Evolutionary conservation across 2,888 invertebrate genomes (phyloP).

Genomic region (Drosophila sordidapex): DNA sequence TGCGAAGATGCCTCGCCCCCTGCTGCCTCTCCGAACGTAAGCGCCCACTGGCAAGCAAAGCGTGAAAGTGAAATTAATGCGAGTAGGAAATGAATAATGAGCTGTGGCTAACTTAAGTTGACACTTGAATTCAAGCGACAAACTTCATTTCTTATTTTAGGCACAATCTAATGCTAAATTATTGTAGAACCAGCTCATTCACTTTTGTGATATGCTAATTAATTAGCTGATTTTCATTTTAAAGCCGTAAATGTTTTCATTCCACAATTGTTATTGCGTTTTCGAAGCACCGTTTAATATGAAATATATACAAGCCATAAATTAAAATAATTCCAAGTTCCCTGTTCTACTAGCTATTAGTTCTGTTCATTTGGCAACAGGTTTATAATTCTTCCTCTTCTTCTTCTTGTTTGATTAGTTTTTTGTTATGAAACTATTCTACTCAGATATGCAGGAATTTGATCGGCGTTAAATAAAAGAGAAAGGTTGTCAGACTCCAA

Average conservation of each 20-base stretch:
- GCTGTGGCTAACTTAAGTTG: conserved; percentile 8
- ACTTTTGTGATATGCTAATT: conserved; percentile 54
- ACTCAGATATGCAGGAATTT: conserved; percentile 52
- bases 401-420: neutral
- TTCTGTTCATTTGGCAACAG: conserved; percentile 37
- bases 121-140: conserved; percentile 27
- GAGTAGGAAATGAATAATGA: conserved; percentile 59
- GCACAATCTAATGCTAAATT: conserved; percentile 57
- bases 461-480: conserved; percentile 29
- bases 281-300: conserved; percentile 47
- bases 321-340: conserved; percentile 33
- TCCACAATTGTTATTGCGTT: conserved; percentile 52
- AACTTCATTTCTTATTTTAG: conserved; percentile 43
- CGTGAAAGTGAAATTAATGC: conserved; percentile 67
- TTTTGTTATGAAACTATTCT: conserved; percentile 42
- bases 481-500: conserved; percentile 38
- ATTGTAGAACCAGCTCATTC: conserved; percentile 53
- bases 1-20: conserved; percentile 50
- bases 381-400: conserved; percentile 14
- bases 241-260: conserved; percentile 64
- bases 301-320: conserved; percentile 33
- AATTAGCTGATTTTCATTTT: conserved; percentile 55
- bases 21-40: neutral
- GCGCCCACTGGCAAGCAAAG: conserved; percentile 6
- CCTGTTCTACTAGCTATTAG: conserved; percentile 21